Conservation (phyloP, 2,797 vertebrate genomes). For the Pelochelys cantorii region DNA sequence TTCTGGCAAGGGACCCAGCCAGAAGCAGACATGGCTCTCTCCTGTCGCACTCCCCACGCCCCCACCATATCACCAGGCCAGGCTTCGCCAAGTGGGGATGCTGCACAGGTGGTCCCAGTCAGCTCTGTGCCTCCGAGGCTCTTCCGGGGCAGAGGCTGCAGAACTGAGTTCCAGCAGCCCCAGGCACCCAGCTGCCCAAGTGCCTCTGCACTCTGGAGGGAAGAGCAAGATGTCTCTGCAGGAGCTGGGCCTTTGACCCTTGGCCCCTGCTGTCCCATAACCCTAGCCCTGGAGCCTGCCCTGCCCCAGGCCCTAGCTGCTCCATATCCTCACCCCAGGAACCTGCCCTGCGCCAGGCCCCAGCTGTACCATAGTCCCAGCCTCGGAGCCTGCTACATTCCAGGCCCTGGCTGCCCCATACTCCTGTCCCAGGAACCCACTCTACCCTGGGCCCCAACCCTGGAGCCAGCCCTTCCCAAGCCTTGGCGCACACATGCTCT, state of each 20-base stretch:
- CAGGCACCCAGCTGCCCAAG: not conserved
- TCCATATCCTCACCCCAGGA: too few relatives aligned
- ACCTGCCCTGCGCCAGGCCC: not conserved
- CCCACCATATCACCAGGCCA: not conserved
- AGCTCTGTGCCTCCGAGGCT: not conserved
- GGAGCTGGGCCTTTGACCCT: fast-evolving
- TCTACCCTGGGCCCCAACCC: too few relatives aligned
- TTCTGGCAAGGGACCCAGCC: not conserved
- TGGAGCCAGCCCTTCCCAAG: too few relatives aligned
- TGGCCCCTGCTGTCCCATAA: fast-evolving
- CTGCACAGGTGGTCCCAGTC: not conserved
- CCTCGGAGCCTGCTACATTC: fast-evolving
- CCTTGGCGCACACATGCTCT: not conserved
- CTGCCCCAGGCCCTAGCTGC: not conserved
- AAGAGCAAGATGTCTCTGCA: not conserved
- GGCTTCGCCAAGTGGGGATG: not conserved
- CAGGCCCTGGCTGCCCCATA: not conserved
- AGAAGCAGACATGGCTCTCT: not conserved
- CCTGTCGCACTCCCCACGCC: not conserved
- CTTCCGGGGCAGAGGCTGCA: not conserved
- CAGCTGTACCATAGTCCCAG: fast-evolving
- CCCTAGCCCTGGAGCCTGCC: too few relatives aligned
- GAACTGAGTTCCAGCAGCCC: not conserved
- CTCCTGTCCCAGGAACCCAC: too few relatives aligned
- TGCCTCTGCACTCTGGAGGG: not conserved